A percentile compares a stretch with the other conserved stretches of the same genome.
Conservation (phyloP, 92 coral and sea anemone species). For the Porites lobata region DNA sequence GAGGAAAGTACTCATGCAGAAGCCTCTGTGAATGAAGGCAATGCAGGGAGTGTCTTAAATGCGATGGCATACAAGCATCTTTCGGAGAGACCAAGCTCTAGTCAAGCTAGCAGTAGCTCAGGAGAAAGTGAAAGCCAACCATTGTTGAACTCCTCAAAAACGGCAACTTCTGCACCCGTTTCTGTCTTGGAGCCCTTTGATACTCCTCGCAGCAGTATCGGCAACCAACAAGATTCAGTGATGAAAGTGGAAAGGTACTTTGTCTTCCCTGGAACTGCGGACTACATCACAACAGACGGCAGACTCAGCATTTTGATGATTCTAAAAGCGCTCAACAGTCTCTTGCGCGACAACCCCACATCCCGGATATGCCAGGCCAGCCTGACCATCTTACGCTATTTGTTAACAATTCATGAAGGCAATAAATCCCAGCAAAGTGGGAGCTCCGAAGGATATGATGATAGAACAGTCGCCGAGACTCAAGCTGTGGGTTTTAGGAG, state of each 20-base stretch:
- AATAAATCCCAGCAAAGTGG: constrained; percentile 70
- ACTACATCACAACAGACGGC: constrained; percentile 91
- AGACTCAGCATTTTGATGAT: constrained; percentile 86
- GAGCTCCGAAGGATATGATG: constrained; percentile 78
- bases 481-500: constrained; percentile 82
- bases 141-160: constrained; percentile 4
- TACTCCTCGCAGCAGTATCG: constrained; percentile 60
- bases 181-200: constrained; percentile 13
- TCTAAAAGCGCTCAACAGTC: constrained; percentile 85
- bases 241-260: constrained; percentile 76
- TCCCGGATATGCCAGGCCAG: constrained; percentile 85
- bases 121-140: constrained; percentile 43
- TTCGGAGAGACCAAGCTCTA: constrained; percentile 30
- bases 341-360: constrained; percentile 83
- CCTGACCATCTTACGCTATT: constrained; percentile 74
- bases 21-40: background rate
- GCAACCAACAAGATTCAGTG: constrained; percentile 68
- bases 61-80: background rate
- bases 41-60: background rate
- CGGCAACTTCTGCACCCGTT: background rate
- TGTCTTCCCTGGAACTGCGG: constrained; percentile 93
- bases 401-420: constrained; percentile 72
- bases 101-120: constrained; percentile 38
- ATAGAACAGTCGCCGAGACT: constrained; percentile 85
- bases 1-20: background rate